These are phyloP conservation scores for Seriola dumerili DNA, from an alignment of 2,113 vertebrate species.

Conservation along the genomic window DNA sequence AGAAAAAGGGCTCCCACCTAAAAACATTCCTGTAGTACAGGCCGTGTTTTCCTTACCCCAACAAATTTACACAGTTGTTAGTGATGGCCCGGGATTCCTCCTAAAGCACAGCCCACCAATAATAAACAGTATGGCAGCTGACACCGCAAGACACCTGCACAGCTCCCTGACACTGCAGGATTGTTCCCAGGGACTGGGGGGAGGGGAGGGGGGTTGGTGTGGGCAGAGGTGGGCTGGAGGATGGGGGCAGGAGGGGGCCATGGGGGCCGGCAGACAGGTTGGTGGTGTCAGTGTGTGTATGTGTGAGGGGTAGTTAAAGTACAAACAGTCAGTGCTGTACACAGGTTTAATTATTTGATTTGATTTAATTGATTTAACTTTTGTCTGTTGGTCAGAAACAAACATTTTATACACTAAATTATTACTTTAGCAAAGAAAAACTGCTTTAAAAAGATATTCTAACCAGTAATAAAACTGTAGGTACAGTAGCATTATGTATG, in stretches of 20 bases:
- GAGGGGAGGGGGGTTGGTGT: conserved; percentile 10
- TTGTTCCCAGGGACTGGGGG: conserved; percentile 81
- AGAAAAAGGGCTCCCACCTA: conserved; percentile 81
- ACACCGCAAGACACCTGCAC: conserved; percentile 89
- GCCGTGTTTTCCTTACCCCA: conserved; percentile 91
- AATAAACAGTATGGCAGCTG: conserved; percentile 88
- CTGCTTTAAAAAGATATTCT: too few species aligned
- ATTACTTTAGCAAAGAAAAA: too few species aligned
- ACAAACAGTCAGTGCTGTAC: too few species aligned
- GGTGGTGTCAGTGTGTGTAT: not conserved
- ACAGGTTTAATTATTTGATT: not conserved
- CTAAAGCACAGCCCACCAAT: conserved; percentile 84
- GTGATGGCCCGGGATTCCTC: conserved; percentile 86
- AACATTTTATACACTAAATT: too few species aligned
- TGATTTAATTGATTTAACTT: not conserved
- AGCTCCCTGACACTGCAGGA: conserved; percentile 83
- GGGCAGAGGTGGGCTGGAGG: conserved; percentile 16
- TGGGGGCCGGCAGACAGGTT: conserved; percentile 24
- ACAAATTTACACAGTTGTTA: conserved; percentile 88
- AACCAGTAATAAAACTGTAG: too few species aligned
- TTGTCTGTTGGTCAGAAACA: too few species aligned
- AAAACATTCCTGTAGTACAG: conserved; percentile 77
- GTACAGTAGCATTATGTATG: too few species aligned
- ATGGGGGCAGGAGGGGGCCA: not conserved
- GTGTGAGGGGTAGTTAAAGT: too few species aligned